Evolutionary conservation across 1,140 invertebrate species (phyloP).

Genomic region (Drosophila lini): DNA sequence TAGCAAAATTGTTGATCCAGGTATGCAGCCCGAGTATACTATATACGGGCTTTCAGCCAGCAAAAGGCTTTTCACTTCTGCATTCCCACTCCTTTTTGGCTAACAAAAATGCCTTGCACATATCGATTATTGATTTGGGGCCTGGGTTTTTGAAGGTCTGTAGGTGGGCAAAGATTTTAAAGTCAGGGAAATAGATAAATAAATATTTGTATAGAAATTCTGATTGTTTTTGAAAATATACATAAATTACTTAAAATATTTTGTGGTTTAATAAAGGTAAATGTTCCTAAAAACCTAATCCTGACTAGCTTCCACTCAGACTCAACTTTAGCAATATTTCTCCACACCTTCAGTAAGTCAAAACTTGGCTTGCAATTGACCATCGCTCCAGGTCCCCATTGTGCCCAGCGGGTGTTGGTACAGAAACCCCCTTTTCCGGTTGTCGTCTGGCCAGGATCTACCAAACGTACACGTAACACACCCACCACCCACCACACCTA

Average conservation of each 20-base stretch:
- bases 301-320: neutral
- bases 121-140: slow-evolving; percentile 72
- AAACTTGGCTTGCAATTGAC: slow-evolving; percentile 80
- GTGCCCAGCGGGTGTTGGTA: slow-evolving; percentile 9
- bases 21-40: slow-evolving; percentile 20
- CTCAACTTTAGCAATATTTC: neutral
- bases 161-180: neutral
- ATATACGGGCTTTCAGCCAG: slow-evolving; percentile 5
- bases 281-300: neutral
- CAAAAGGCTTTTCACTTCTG: slow-evolving; percentile 1
- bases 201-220: too few species aligned
- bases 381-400: slow-evolving; percentile 51
- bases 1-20: slow-evolving; percentile 53
- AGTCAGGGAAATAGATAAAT: too few species aligned
- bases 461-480: neutral
- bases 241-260: too few species aligned
- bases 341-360: slow-evolving; percentile 19
- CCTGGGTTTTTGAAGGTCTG: slow-evolving; percentile 51
- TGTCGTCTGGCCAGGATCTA: slow-evolving; percentile 66
- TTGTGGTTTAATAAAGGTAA: too few species aligned
- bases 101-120: slow-evolving; percentile 7
- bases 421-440: slow-evolving; percentile 46
- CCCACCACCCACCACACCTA: neutral
- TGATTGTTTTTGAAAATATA: too few species aligned
- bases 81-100: slow-evolving; percentile 10